Evolutionary conservation across 2,888 invertebrate species (phyloP), one percentile per base, ranked within the genome.

Genomic region (Tyria jacobaeae): DNA sequence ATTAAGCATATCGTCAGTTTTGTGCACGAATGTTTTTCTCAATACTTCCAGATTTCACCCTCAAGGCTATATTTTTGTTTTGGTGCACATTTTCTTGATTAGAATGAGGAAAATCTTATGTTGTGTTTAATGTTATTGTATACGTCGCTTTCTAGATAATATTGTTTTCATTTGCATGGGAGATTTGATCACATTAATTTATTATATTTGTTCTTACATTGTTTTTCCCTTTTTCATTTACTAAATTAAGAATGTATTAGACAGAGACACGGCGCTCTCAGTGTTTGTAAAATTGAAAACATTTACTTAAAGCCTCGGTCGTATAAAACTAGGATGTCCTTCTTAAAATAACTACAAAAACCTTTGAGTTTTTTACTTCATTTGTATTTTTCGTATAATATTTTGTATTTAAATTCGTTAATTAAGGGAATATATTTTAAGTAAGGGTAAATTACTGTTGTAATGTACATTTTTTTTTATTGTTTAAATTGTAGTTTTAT

Each of bases 1-100:
- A 94, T 94, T 94, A 94, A 92, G 93, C 93, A 94, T 94, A 94
- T 92, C 92, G 92, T 83, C 84, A 87, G 88, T 89, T 85, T 86
- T 85, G 86, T 82, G 82, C 84, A 78, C 89, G 86, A 89, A 86
- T 89, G 92, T 91, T 92, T 91, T 92, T 92, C 92, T 91, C 90
- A 87, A 85, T 87, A 88, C 90, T 90, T 90, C 89, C 87, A 91
- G 92, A 90, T 88, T 91, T 87, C 84, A 87, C 90, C 92, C 92
- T 83, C 83, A 86, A 85, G 91, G 91, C 89, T 89, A 89, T 91
- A n/a, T 89, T 91, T 88, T 86, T 88, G 86, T 89, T 89, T 87
- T 85, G 86, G 81, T 81, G 87, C 87, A 88, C 88, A 85, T 88
- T 89, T 89, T 85, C 86, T 82, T 84, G 88, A 89, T 88, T 86